phyloP scores from a whole-genome alignment of 2,888 invertebrate genomes.

The Parelbella ahira region DNA sequence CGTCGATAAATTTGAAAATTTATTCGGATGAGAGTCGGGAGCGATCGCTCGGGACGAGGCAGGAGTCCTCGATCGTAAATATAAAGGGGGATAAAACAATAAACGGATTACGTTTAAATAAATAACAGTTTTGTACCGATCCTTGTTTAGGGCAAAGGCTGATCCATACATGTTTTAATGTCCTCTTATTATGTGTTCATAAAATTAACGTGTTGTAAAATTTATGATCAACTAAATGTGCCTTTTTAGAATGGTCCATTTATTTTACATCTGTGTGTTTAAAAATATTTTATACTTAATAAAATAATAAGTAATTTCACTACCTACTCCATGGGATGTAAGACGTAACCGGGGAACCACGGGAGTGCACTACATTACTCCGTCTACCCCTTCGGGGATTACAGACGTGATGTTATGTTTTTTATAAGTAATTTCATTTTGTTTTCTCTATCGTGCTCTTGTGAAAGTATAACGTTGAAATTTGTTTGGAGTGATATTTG shows the following conservation, averaged over 20 bases:
- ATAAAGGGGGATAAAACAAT: conserved; percentile 77
- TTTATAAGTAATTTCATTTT: too few relatives aligned
- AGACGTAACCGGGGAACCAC: too few relatives aligned
- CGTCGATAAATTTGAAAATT: conserved; percentile 71
- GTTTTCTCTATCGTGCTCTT: too few relatives aligned
- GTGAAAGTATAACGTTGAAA: too few relatives aligned
- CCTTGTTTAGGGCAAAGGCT: conserved; percentile 30
- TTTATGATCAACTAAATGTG: background rate
- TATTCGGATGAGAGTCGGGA: conserved; percentile 51
- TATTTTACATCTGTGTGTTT: too few relatives aligned
- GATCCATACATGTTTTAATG: conserved; percentile 19
- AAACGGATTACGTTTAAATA: conserved; percentile 78
- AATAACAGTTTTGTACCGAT: conserved; percentile 73
- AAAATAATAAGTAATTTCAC: too few relatives aligned
- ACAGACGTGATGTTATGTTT: too few relatives aligned
- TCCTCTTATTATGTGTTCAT: conserved; percentile 12
- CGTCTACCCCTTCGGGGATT: too few relatives aligned
- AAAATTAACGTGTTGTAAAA: conserved; percentile 19
- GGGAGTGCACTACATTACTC: too few relatives aligned
- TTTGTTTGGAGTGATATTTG: too few relatives aligned
- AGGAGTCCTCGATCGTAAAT: conserved; percentile 66
- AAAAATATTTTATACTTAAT: too few relatives aligned
- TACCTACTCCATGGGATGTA: too few relatives aligned
- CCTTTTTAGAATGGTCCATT: background rate
- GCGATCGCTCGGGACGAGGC: conserved; percentile 40